Conservation (phyloP, 2,888 invertebrate species). For the Timema cristinae region DNA sequence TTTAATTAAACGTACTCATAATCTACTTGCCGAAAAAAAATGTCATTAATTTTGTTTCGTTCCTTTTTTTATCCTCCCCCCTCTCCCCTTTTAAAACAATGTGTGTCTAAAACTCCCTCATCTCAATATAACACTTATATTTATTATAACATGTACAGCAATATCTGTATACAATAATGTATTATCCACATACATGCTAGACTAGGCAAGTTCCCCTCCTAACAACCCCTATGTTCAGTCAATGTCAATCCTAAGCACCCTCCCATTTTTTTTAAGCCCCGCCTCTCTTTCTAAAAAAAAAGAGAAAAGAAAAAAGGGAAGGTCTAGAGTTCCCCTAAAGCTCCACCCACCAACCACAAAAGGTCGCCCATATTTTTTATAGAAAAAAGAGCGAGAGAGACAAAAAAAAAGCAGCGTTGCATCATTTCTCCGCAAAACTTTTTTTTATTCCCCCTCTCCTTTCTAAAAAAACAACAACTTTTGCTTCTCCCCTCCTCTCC, state of each 20-base stretch:
- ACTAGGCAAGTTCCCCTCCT: neutral
- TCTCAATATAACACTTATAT: slow-evolving; percentile 15
- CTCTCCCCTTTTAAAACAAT: neutral
- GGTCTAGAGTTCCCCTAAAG: too few relatives aligned
- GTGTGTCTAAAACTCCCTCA: slow-evolving; percentile 9
- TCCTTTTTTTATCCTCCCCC: neutral
- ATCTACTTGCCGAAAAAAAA: slow-evolving; percentile 1
- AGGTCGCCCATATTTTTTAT: slow-evolving; percentile 11
- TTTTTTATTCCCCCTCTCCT: too few relatives aligned
- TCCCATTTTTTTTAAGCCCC: too few relatives aligned
- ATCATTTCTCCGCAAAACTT: too few relatives aligned
- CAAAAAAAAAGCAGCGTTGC: too few relatives aligned
- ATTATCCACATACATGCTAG: slow-evolving; percentile 9
- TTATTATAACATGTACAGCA: slow-evolving; percentile 14
- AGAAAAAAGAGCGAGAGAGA: too few relatives aligned
- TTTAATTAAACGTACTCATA: slow-evolving; percentile 14
- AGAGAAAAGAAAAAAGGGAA: too few relatives aligned
- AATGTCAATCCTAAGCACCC: neutral
- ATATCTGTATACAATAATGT: neutral
- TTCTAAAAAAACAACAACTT: too few relatives aligned
- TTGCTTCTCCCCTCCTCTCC: too few relatives aligned
- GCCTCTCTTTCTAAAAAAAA: too few relatives aligned
- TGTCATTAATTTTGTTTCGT: slow-evolving; percentile 7
- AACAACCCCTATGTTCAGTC: neutral
- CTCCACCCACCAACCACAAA: slow-evolving; percentile 10